A percentile compares a stretch with the other conserved stretches of the same genome.
Evolutionary conservation across 2,113 vertebrate genomes (phyloP).

Genomic region (Megaceryle maxima): DNA sequence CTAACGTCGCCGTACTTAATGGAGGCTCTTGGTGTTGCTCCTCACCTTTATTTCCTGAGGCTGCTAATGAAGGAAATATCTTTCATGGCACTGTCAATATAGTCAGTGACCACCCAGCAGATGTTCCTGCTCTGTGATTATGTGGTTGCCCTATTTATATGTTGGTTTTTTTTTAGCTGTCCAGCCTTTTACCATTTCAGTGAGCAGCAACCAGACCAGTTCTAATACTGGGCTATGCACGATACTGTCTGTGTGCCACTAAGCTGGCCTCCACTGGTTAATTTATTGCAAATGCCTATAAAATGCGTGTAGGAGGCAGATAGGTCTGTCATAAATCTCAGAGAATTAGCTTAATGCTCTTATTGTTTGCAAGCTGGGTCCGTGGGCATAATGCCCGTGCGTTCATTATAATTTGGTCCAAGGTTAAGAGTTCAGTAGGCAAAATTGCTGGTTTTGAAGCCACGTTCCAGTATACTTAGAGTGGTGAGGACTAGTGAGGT

Average conservation of each 20-base stretch:
- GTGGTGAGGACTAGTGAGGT: not conserved
- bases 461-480: not conserved
- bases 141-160: not conserved
- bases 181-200: not conserved
- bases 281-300: slow-evolving; percentile 69
- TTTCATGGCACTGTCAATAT: not conserved
- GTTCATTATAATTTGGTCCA: slow-evolving; percentile 3
- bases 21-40: not conserved
- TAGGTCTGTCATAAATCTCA: slow-evolving; percentile 65
- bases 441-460: slow-evolving; percentile 1
- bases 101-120: not conserved
- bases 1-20: not conserved
- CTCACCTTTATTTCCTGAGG: not conserved
- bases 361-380: slow-evolving; percentile 34
- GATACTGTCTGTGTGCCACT: not conserved
- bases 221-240: not conserved
- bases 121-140: not conserved
- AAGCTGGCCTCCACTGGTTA: slow-evolving; percentile 26
- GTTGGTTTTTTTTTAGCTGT: not conserved
- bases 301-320: slow-evolving; percentile 56
- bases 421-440: not conserved
- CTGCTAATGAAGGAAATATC: not conserved
- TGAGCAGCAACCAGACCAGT: not conserved
- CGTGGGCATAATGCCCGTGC: not conserved
- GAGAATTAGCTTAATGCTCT: slow-evolving; percentile 42